Conservation (phyloP, 2,113 vertebrate genomes). For the Theristicus caerulescens region DNA sequence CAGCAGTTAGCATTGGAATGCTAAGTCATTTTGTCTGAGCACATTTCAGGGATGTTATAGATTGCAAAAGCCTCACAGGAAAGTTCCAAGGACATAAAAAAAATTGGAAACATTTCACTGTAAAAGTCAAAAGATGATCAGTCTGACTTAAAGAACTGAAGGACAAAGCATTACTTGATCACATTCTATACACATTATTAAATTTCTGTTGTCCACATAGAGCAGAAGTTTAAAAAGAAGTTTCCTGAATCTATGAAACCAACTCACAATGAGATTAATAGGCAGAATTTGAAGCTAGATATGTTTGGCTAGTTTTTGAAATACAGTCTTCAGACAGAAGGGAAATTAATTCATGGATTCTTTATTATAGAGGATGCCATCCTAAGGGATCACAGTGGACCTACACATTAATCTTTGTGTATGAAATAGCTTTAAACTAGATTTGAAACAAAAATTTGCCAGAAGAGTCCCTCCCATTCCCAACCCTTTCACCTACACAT, state of each 20-base stretch:
- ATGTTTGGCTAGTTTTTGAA: background rate
- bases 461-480: background rate
- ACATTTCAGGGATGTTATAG: background rate
- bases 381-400: background rate
- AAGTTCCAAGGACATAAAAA: background rate
- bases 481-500: background rate
- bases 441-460: background rate
- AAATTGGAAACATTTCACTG: background rate
- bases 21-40: background rate
- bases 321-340: background rate
- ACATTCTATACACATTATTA: background rate
- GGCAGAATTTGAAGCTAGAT: background rate
- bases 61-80: background rate
- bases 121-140: background rate
- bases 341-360: background rate
- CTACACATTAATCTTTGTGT: background rate
- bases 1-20: background rate
- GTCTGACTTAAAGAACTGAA: background rate
- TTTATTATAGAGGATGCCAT: background rate
- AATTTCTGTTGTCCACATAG: background rate
- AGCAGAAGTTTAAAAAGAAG: background rate
- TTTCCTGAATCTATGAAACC: background rate
- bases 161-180: background rate
- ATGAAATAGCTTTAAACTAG: background rate
- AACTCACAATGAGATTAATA: background rate